Evolutionary conservation across 2,888 invertebrate genomes (phyloP), one percentile per base, ranked within the genome.

Genomic region (Chelonus formosanus): DNA sequence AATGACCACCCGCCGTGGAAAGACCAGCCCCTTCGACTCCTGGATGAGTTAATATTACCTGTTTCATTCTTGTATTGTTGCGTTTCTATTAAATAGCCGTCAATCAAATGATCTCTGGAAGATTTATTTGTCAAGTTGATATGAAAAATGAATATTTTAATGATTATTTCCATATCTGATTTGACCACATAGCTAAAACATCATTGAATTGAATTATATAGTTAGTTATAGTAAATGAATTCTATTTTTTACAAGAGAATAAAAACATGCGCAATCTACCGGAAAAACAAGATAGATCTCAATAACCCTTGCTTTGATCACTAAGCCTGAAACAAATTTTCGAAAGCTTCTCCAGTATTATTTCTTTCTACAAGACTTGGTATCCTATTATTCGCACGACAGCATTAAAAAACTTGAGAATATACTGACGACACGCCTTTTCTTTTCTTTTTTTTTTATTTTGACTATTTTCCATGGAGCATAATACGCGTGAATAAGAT

Each of bases 51-150:
- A 82, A 80, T 80, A 79, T 78, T 80, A 77, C 75, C 75, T 74
- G 72, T 73, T 73, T 75, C 76, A 75, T 78, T 73, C 76, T 71
- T 63, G 70, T 75, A 70, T 78, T 75, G 76, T 79, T 81, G 80
- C 74, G 73, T 81, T 82, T 82, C 80, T 82, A 81, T 82, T 81
- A 81, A 83, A 81, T 76, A 76, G 75, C 76, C 78, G 81, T 82
- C 81, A 81, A 81, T 83, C 80, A 80, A 72, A 65, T 68, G 69
- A 73, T 70, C 74, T 65, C 57, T 44, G 52, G 48, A 68, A 75
- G 79, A 78, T 79, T 76, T 76, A 78, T 80, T 72, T 67, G 67
- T 54, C n/a, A 45, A 54, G 4, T 10, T 32, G 35, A 50, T 8
- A 44, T n/a, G 10, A 32, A 43, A 50, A 45, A 34, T 32, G 4